Evolutionary conservation across 2,113 vertebrate species (phyloP).

Genomic region (Hymenochirus boettgeri): DNA sequence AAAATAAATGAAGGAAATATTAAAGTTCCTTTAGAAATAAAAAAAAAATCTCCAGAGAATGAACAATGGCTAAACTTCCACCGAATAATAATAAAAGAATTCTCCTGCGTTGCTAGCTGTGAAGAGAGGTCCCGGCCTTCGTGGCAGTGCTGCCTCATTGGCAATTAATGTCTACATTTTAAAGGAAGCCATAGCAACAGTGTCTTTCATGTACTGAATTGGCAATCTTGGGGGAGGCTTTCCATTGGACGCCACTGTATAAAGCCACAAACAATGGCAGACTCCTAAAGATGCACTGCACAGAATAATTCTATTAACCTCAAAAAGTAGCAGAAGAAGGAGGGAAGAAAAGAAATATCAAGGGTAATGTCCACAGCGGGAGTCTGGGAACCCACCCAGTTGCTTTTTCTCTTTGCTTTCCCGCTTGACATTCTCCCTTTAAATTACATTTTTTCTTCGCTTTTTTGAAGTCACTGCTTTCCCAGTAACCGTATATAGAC

Average conservation of each 20-base stretch:
- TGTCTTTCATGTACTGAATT: slow-evolving; percentile 31
- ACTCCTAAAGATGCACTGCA: slow-evolving; percentile 31
- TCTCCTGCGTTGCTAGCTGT: background rate
- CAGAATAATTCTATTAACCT: slow-evolving; percentile 36
- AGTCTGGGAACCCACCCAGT: slow-evolving; percentile 32
- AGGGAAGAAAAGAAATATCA: slow-evolving; percentile 24
- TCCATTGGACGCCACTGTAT: slow-evolving; percentile 9
- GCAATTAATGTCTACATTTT: slow-evolving; percentile 37
- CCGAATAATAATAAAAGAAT: slow-evolving; percentile 2
- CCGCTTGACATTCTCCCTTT: slow-evolving; percentile 14
- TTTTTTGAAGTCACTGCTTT: slow-evolving; percentile 16
- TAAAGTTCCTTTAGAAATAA: too few relatives aligned
- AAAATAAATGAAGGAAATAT: too few relatives aligned
- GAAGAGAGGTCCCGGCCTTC: slow-evolving; percentile 8
- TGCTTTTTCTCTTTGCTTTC: slow-evolving; percentile 6
- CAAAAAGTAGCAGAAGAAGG: slow-evolving; percentile 33
- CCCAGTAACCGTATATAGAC: slow-evolving; percentile 4
- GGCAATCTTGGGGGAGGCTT: slow-evolving; percentile 26
- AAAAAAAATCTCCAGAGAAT: background rate
- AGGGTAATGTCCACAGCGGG: slow-evolving; percentile 27
- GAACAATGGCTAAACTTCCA: slow-evolving; percentile 9
- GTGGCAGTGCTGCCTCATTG: slow-evolving; percentile 23
- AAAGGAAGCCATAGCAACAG: slow-evolving; percentile 33
- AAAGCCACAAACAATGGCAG: slow-evolving; percentile 34
- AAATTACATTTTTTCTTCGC: slow-evolving; percentile 1